Conservation (phyloP, 2,797 vertebrate genomes). For the Avahi laniger region DNA sequence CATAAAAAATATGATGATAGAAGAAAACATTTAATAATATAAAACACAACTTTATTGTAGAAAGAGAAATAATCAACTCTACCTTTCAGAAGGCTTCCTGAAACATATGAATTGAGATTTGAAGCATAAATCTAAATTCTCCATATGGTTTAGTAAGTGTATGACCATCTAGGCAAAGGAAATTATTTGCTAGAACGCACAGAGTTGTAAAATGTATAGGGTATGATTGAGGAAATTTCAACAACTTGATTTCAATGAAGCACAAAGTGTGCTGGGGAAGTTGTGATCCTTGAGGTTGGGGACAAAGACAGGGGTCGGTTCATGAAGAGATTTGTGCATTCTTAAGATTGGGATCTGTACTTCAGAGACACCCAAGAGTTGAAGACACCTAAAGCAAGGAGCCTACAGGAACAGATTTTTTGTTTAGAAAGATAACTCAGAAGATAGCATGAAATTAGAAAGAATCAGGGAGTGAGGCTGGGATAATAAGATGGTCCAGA, state of each 20-base stretch:
- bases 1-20: not conserved
- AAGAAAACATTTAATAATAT: not conserved
- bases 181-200: not conserved
- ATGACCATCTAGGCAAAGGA: not conserved
- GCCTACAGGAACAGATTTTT: not conserved
- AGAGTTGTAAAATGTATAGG: not conserved
- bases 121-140: not conserved
- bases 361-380: not conserved
- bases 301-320: not conserved
- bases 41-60: not conserved
- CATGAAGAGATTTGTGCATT: not conserved
- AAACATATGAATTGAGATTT: not conserved
- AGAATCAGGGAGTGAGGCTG: not conserved
- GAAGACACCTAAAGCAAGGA: not conserved
- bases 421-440: not conserved
- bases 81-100: not conserved
- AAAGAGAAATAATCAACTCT: not conserved
- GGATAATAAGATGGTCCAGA: not conserved
- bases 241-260: not conserved
- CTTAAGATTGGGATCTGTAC: not conserved
- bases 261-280: not conserved
- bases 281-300: not conserved
- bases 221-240: not conserved
- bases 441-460: not conserved
- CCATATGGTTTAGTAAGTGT: not conserved